Evolutionary conservation across 2,113 vertebrate genomes (phyloP).

Genomic region (Xiphophorus maculatus): DNA sequence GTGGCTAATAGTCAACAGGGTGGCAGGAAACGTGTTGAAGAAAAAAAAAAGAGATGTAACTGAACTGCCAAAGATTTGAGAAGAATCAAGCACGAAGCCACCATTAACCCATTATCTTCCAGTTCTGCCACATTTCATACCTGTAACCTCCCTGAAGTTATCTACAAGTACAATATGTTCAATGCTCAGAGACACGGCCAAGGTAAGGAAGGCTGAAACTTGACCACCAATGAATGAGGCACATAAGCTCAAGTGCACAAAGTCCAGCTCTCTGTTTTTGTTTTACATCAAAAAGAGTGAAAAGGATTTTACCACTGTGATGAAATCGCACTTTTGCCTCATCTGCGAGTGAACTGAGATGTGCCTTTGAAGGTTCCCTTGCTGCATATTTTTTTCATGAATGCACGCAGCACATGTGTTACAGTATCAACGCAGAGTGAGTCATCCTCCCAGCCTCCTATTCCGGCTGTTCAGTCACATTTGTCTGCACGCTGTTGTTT

Average conservation of each 20-base stretch:
- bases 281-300: not conserved
- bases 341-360: constrained; percentile 13
- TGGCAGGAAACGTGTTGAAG: too few species aligned
- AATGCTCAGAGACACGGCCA: too few species aligned
- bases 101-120: too few species aligned
- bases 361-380: constrained; percentile 5
- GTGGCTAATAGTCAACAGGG: too few species aligned
- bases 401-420: constrained; percentile 9
- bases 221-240: too few species aligned
- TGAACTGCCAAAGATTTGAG: too few species aligned
- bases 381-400: constrained; percentile 19
- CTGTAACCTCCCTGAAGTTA: too few species aligned
- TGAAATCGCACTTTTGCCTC: not conserved
- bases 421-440: constrained; percentile 41
- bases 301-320: not conserved
- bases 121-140: too few species aligned
- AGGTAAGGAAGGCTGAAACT: too few species aligned
- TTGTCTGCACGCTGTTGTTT: constrained; percentile 25
- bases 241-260: not conserved
- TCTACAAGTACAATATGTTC: too few species aligned
- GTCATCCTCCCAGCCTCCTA: constrained; percentile 34
- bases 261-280: constrained; percentile 9
- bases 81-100: too few species aligned
- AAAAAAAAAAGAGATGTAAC: too few species aligned
- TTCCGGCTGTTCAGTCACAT: constrained; percentile 24